phyloP scores from a whole-genome alignment of 1,140 invertebrate genomes.

The Cydia splendana region DNA sequence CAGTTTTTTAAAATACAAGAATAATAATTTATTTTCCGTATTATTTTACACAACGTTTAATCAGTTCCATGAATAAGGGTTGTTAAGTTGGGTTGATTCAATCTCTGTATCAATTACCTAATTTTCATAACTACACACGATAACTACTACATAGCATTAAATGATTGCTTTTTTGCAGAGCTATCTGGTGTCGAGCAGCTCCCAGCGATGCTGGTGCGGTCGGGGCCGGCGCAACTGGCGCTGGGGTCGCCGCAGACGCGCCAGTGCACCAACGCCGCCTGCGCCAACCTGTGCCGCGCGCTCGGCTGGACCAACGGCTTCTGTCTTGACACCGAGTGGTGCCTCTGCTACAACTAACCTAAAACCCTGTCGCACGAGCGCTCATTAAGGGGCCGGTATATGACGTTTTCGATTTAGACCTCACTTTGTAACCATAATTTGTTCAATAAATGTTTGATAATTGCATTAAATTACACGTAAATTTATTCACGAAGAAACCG shows the following conservation, averaged over 20 bases:
- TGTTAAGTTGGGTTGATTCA: no score
- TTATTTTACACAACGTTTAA: no score
- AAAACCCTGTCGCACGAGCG: neutral
- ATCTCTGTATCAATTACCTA: neutral
- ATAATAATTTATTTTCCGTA: no score
- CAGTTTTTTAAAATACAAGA: no score
- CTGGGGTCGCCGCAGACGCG: neutral
- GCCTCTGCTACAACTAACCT: slow-evolving; percentile 22
- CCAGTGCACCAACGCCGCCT: slow-evolving; percentile 22
- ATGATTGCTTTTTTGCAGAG: neutral
- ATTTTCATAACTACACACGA: neutral
- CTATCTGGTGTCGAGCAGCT: neutral
- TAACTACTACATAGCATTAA: neutral
- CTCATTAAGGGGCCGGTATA: no score
- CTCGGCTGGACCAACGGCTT: slow-evolving; percentile 23
- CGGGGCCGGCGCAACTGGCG: neutral
- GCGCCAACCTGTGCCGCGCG: slow-evolving; percentile 8
- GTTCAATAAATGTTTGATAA: no score
- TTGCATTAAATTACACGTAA: no score
- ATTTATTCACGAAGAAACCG: no score
- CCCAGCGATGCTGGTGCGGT: slow-evolving; percentile 26
- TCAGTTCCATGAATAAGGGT: no score
- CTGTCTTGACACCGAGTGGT: slow-evolving; percentile 25
- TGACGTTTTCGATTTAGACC: no score
- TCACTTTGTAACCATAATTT: no score